Percentiles rank a stretch among this genome's conserved stretches.
These are phyloP conservation scores for Apogon talboti DNA, from an alignment of 2,797 vertebrate species.

Conservation along the genomic window DNA sequence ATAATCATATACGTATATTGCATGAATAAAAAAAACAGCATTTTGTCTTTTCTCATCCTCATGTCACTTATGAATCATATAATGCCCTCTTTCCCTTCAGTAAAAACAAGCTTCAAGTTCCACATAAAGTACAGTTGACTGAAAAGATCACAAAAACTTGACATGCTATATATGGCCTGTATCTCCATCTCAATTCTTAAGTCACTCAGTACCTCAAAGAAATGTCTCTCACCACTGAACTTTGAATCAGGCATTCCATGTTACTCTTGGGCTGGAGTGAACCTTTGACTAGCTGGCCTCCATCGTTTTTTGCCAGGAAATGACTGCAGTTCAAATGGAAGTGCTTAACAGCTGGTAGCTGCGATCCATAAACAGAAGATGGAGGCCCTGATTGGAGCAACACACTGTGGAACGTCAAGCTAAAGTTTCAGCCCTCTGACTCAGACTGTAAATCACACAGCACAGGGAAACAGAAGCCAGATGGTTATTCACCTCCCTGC, in stretches of 20 bases:
- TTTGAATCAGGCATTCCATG: conserved; percentile 36
- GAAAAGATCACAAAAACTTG: conserved; percentile 11
- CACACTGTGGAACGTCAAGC: conserved; percentile 73
- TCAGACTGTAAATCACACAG: conserved; percentile 70
- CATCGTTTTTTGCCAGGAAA: conserved; percentile 65
- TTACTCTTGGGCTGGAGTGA: conserved; percentile 53
- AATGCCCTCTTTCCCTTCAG: not conserved
- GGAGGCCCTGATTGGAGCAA: conserved; percentile 74
- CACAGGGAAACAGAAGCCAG: conserved; percentile 76
- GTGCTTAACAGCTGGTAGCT: conserved; percentile 79
- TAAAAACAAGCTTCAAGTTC: conserved; percentile 11
- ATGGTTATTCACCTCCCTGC: conserved; percentile 68
- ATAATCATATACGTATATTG: not conserved
- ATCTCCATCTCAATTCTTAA: conserved; percentile 15
- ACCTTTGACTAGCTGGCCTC: conserved; percentile 59
- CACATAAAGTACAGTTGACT: conserved; percentile 7
- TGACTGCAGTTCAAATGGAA: conserved; percentile 70
- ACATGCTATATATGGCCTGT: conserved; percentile 1
- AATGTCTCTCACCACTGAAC: conserved; percentile 23
- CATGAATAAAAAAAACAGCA: not conserved
- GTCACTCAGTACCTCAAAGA: conserved; percentile 28
- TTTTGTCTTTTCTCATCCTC: not conserved
- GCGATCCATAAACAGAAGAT: conserved; percentile 77
- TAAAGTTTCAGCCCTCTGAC: conserved; percentile 70
- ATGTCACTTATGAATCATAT: conserved; percentile 16